Evolutionary conservation across 2,797 vertebrate species (phyloP), one percentile per base, ranked within the genome.

Genomic region (Sardinella longiceps): DNA sequence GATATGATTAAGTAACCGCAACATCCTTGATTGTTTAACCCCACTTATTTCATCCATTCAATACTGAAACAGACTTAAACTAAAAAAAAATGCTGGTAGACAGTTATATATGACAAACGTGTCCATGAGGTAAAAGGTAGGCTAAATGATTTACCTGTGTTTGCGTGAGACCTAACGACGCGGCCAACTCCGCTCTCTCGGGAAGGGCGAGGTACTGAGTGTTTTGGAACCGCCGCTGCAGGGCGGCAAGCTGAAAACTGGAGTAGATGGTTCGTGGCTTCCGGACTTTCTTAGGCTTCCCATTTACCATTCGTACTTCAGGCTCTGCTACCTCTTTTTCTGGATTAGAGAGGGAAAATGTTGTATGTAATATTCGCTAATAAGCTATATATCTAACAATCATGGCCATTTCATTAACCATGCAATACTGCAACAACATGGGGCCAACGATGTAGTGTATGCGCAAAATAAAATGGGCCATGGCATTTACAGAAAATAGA

Each of bases 201-300:
- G 98, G 98, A 91, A 99, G 95, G 84, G 98, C 98, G 89, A 99
- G 96, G 93, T 99, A 99, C 92, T 99, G 98, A 46, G 98, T 99
- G 95, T 99, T 99, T 96, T 99, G 98, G 88, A 99, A 99, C 85
- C 98, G 94, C 91, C 98, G 94, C 94, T 98, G 97, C 89, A 99
- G 94, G 12, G 98, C 98, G 30, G 98, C 98, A 92, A 99, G 97
- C 95, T 99, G 98, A 92, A 99, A 99, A 93, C 98, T 99, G 91
- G 98, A 99, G 92, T 99, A 99, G 94, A 99, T 99, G 37, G 98
- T 99, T 88, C 98, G 95, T 74, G 98, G 98, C 91, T 99, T 99
- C 84, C 98, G 96, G 90, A 99, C 98, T 94, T 99, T 99, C 95
- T 99, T 99, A 93, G 98, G 98, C 93, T 99, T 99, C 85, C 98